These are phyloP conservation scores for Cetoscarus ocellatus DNA, from an alignment of 2,797 vertebrate genomes.

Conservation along the genomic window DNA sequence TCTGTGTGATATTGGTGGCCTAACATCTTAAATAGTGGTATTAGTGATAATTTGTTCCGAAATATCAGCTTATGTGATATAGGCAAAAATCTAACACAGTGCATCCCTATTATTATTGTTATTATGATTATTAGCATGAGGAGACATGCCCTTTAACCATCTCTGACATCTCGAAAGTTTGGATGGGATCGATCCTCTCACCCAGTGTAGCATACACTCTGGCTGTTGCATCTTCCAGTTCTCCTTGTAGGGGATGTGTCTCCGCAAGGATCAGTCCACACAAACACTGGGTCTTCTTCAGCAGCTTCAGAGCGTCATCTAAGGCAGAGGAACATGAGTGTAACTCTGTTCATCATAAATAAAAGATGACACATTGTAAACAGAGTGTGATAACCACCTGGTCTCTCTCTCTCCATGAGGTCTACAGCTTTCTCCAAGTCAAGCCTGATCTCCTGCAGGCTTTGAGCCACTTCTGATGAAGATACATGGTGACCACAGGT, in stretches of 20 bases:
- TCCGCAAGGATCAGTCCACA: conserved; percentile 84
- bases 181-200: conserved; percentile 63
- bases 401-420: conserved; percentile 79
- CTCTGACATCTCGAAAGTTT: neutral
- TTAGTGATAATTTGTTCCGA: too few relatives aligned
- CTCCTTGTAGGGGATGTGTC: conserved; percentile 87
- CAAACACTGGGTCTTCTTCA: conserved; percentile 75
- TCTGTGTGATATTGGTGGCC: too few relatives aligned
- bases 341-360: neutral
- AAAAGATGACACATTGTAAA: neutral
- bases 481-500: conserved; percentile 67
- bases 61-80: too few relatives aligned
- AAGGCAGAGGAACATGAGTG: conserved; percentile 7
- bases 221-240: conserved; percentile 90
- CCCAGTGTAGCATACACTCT: conserved; percentile 88
- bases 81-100: too few relatives aligned
- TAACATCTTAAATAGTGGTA: too few relatives aligned
- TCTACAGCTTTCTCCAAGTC: conserved; percentile 75
- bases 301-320: conserved; percentile 84
- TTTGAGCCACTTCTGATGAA: conserved; percentile 60
- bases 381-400: conserved; percentile 78
- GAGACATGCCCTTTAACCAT: too few relatives aligned
- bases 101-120: too few relatives aligned
- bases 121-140: too few relatives aligned
- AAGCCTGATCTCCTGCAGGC: conserved; percentile 78